phyloP scores from a whole-genome alignment of 2,888 invertebrate species.

The Pandemis cinnamomeana region DNA sequence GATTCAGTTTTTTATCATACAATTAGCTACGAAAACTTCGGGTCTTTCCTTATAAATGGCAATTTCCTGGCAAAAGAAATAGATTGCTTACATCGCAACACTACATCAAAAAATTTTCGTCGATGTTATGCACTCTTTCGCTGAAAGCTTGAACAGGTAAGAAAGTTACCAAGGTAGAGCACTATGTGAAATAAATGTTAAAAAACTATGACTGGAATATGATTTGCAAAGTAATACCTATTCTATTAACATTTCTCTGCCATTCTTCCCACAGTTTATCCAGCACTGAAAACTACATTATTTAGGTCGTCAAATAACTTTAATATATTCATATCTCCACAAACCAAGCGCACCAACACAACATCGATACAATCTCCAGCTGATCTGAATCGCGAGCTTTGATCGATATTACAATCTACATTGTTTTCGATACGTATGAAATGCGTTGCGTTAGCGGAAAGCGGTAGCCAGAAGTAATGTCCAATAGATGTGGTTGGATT shows the following conservation, averaged over 20 bases:
- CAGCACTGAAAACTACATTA: not conserved
- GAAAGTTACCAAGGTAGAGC: too few species aligned
- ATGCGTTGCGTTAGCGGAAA: slow-evolving; percentile 40
- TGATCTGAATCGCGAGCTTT: slow-evolving; percentile 26
- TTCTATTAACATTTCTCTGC: too few species aligned
- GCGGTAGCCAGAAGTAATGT: slow-evolving; percentile 33
- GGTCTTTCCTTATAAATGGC: slow-evolving; percentile 5
- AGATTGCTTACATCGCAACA: not conserved
- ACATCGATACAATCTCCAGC: slow-evolving; percentile 33
- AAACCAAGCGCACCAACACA: slow-evolving; percentile 1
- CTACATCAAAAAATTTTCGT: not conserved
- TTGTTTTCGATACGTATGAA: slow-evolving; percentile 34
- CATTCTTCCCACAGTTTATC: not conserved
- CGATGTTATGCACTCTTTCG: not conserved
- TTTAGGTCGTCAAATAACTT: not conserved
- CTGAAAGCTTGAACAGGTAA: not conserved
- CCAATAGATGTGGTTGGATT: slow-evolving; percentile 20
- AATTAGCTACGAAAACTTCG: not conserved
- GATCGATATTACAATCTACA: slow-evolving; percentile 35
- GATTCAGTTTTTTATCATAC: slow-evolving; percentile 13
- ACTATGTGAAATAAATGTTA: too few species aligned
- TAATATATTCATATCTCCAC: not conserved
- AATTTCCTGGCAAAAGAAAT: not conserved
- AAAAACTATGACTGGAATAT: too few species aligned
- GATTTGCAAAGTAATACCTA: too few species aligned